These are phyloP conservation scores for Paraplagusia blochii DNA, from an alignment of 2,113 vertebrate species.

Conservation along the genomic window DNA sequence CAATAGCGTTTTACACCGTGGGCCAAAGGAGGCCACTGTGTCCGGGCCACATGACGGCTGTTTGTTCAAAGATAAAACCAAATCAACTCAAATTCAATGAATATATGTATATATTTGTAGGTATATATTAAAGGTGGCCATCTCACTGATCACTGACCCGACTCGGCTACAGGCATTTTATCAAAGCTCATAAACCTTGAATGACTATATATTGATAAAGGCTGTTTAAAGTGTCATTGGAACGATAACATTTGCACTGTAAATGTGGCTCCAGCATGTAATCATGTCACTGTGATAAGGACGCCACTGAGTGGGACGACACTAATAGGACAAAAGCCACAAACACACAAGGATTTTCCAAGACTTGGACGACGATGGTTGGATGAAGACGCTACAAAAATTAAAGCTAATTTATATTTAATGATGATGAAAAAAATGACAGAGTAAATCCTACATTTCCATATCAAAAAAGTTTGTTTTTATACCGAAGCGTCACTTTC, in stretches of 20 bases:
- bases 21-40: slow-evolving; percentile 7
- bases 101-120: slow-evolving; percentile 10
- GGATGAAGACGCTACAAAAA: not conserved
- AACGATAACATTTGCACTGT: slow-evolving; percentile 86
- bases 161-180: slow-evolving; percentile 85
- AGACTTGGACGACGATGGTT: not conserved
- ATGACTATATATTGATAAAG: slow-evolving; percentile 97
- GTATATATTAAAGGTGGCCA: slow-evolving; percentile 1
- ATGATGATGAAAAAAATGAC: too few species aligned
- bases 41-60: slow-evolving; percentile 3
- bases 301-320: slow-evolving; percentile 29
- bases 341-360: slow-evolving; percentile 5
- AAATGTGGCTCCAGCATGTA: slow-evolving; percentile 73
- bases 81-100: not conserved
- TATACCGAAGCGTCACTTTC: not conserved
- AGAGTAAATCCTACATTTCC: too few species aligned
- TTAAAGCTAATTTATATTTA: too few species aligned
- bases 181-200: slow-evolving; percentile 98
- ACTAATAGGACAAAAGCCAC: slow-evolving; percentile 53
- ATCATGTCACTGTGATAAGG: slow-evolving; percentile 64
- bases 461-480: too few species aligned
- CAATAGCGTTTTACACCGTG: slow-evolving; percentile 45
- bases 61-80: slow-evolving; percentile 25
- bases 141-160: slow-evolving; percentile 76
- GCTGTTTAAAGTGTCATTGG: slow-evolving; percentile 95